Evolutionary conservation across 1,140 invertebrate species (phyloP).

Genomic region (Wiebesia pumilae): DNA sequence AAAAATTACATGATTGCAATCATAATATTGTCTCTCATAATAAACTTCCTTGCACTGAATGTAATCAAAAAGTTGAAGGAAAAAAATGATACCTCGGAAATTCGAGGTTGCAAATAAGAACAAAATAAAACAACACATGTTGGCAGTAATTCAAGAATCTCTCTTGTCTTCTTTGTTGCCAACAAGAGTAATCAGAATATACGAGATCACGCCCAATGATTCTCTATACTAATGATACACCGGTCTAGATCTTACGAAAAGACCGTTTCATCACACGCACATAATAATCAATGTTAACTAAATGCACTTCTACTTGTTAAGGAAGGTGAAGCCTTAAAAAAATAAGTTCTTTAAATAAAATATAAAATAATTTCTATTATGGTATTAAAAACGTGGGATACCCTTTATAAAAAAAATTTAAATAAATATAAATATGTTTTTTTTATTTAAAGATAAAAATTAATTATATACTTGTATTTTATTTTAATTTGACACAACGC

Average conservation of each 20-base stretch:
- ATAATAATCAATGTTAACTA: background rate
- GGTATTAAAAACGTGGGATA: no score
- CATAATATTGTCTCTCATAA: background rate
- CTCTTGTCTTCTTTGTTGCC: background rate
- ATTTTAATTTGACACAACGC: no score
- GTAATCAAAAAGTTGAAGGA: background rate
- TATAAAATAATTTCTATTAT: background rate
- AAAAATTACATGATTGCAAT: no score
- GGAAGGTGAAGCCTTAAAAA: background rate
- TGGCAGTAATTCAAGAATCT: constrained; percentile 25
- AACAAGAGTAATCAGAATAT: constrained; percentile 26
- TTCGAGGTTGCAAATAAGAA: constrained; percentile 6
- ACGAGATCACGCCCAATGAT: constrained; percentile 18
- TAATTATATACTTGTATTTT: no score
- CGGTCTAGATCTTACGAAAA: constrained; percentile 60
- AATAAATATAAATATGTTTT: background rate
- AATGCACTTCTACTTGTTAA: background rate
- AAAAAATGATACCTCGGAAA: constrained; percentile 2
- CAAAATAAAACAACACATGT: constrained; percentile 18
- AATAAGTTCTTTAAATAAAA: background rate
- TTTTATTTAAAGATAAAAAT: background rate
- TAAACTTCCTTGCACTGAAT: background rate
- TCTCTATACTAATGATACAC: constrained; percentile 60
- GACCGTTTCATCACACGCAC: constrained; percentile 55
- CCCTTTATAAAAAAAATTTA: no score